A percentile compares a stretch with the other conserved stretches of the same genome.
Evolutionary conservation across 2,797 vertebrate genomes (phyloP).

Genomic region (Oreochromis grahami): DNA sequence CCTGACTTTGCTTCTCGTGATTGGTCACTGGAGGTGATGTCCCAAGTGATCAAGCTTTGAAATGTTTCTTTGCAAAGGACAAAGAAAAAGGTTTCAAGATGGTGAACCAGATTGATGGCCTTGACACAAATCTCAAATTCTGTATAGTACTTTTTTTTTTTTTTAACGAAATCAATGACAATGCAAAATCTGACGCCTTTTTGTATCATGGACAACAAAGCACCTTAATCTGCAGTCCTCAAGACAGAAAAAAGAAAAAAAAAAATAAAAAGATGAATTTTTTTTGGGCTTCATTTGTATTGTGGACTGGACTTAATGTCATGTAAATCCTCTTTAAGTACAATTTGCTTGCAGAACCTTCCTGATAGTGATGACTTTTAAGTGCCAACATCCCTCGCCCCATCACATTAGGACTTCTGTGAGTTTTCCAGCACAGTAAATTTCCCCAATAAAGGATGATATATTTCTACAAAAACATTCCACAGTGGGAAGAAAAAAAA

Average conservation of each 20-base stretch:
- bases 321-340: conserved; percentile 38
- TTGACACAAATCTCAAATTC: conserved; percentile 31
- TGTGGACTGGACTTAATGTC: conserved; percentile 22
- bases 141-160: conserved; percentile 14
- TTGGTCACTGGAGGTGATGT: conserved; percentile 59
- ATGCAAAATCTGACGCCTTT: conserved; percentile 66
- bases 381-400: conserved; percentile 45
- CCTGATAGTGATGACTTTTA: conserved; percentile 48
- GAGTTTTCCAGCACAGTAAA: conserved; percentile 24
- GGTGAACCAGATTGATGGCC: conserved; percentile 29
- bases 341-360: conserved; percentile 28
- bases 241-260: neutral
- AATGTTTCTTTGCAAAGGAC: neutral
- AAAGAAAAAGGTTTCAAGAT: neutral
- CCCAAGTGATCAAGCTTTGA: conserved; percentile 41
- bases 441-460: conserved; percentile 9
- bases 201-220: conserved; percentile 52
- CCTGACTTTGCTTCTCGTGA: conserved; percentile 23
- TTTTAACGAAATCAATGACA: conserved; percentile 7
- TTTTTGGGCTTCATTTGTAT: conserved; percentile 17
- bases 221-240: conserved; percentile 58
- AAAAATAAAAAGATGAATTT: neutral
- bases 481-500: conserved; percentile 14
- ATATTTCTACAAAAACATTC: conserved; percentile 54
- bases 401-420: conserved; percentile 44